These are phyloP conservation scores for Acrobasis suavella DNA, from an alignment of 2,888 invertebrate species.

Conservation along the genomic window DNA sequence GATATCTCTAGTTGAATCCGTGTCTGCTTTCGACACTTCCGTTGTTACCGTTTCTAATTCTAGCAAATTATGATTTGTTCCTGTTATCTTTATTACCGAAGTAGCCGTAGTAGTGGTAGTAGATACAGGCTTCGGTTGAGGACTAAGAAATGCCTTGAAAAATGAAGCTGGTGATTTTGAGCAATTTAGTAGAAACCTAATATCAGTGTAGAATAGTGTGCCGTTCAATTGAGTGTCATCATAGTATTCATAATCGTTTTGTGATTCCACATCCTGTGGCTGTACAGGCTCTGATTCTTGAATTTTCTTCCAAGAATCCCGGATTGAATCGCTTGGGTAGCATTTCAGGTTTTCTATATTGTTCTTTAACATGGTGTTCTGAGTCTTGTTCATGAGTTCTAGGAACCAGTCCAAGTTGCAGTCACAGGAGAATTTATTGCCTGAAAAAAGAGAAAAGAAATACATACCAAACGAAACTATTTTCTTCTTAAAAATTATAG, in stretches of 20 bases:
- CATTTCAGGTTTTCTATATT: conserved; percentile 70
- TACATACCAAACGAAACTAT: conserved; percentile 11
- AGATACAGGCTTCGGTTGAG: conserved; percentile 18
- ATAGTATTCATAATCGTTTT: conserved; percentile 69
- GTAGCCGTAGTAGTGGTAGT: conserved; percentile 25
- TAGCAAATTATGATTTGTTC: conserved; percentile 33
- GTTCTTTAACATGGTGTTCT: conserved; percentile 54
- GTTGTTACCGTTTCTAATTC: conserved; percentile 35
- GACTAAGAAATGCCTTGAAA: conserved; percentile 28
- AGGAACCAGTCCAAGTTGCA: conserved; percentile 70
- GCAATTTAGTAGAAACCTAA: conserved; percentile 65
- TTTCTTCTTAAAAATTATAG: too few species aligned
- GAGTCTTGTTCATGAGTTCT: conserved; percentile 61
- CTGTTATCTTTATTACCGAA: conserved; percentile 23
- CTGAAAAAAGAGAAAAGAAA: conserved; percentile 49
- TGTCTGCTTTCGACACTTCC: conserved; percentile 28
- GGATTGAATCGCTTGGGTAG: conserved; percentile 51
- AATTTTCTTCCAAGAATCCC: conserved; percentile 56
- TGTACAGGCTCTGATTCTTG: conserved; percentile 50
- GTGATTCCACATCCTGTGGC: conserved; percentile 46
- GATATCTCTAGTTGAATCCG: conserved; percentile 28
- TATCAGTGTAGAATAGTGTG: conserved; percentile 68
- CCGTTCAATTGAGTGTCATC: conserved; percentile 70
- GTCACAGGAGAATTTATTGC: conserved; percentile 67
- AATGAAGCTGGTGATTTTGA: conserved; percentile 23